phyloP scores from a whole-genome alignment of 2,888 invertebrate genomes.

The Ectemnius cavifrons region DNA sequence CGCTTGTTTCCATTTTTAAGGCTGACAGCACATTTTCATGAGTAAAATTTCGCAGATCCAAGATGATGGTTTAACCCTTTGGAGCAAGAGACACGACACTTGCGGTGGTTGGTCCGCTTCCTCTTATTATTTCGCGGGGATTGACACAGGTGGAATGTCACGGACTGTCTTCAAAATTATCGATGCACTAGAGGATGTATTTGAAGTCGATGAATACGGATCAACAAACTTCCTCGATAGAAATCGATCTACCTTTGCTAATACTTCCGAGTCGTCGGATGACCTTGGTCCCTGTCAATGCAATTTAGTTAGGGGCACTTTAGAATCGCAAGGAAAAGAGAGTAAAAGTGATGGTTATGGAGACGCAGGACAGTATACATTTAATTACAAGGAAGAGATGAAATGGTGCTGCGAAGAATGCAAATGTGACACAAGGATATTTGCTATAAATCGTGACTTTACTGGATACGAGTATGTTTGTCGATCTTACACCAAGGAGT shows the following conservation, averaged over 20 bases:
- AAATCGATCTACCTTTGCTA: background rate
- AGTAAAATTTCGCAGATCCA: slow-evolving; percentile 30
- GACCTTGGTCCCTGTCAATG: background rate
- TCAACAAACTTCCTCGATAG: slow-evolving; percentile 42
- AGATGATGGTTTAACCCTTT: slow-evolving; percentile 33
- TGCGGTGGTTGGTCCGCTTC: slow-evolving; percentile 52
- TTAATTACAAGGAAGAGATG: background rate
- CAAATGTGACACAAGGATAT: slow-evolving; percentile 56
- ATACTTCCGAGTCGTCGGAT: background rate
- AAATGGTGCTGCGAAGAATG: background rate
- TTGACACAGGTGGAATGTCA: background rate
- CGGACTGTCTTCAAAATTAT: slow-evolving; percentile 48
- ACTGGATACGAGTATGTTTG: slow-evolving; percentile 69
- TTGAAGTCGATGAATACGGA: slow-evolving; percentile 58
- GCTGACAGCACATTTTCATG: background rate
- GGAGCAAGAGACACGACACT: slow-evolving; percentile 43
- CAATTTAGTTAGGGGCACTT: too few species aligned
- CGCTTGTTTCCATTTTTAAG: background rate
- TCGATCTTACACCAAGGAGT: slow-evolving; percentile 52
- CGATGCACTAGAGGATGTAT: slow-evolving; percentile 58
- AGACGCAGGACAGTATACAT: too few species aligned
- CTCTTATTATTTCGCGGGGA: slow-evolving; percentile 31
- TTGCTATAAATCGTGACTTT: slow-evolving; percentile 67
- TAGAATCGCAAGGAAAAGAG: too few species aligned
- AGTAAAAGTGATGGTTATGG: background rate